These are phyloP conservation scores for Caretta caretta DNA, from an alignment of 2,113 vertebrate genomes.

Conservation along the genomic window DNA sequence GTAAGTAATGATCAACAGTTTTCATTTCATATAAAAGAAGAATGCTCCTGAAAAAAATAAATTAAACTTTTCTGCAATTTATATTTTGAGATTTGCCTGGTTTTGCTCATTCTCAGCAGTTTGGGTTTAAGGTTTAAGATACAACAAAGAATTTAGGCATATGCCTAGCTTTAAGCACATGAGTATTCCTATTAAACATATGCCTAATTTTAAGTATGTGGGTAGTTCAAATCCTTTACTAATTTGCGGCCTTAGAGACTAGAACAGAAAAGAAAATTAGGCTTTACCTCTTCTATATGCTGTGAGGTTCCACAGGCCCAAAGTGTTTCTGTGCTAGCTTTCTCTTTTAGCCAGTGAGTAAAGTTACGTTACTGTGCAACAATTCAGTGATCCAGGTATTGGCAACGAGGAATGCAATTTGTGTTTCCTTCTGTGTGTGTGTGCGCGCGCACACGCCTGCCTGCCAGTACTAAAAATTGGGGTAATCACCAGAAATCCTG, in stretches of 20 bases:
- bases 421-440: neutral
- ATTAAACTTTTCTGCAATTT: neutral
- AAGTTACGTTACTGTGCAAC: neutral
- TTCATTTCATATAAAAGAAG: slow-evolving; percentile 11
- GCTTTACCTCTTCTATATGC: neutral
- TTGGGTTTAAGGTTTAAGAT: neutral
- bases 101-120: neutral
- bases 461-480: neutral
- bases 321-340: neutral
- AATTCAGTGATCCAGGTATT: neutral
- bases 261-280: neutral
- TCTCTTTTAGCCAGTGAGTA: neutral
- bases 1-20: neutral
- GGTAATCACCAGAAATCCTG: neutral
- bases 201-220: too few species aligned
- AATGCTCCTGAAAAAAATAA: neutral
- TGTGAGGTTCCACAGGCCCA: neutral
- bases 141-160: neutral
- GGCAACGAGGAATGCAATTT: neutral
- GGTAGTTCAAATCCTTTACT: neutral
- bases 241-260: neutral
- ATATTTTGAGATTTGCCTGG: neutral
- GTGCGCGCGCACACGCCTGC: too few species aligned
- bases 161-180: rapidly evolving
- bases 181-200: neutral